A percentile compares a stretch with the other conserved stretches of the same genome.
Evolutionary conservation across 2,888 invertebrate genomes (phyloP).

Genomic region (Oxycera nigricornis): DNA sequence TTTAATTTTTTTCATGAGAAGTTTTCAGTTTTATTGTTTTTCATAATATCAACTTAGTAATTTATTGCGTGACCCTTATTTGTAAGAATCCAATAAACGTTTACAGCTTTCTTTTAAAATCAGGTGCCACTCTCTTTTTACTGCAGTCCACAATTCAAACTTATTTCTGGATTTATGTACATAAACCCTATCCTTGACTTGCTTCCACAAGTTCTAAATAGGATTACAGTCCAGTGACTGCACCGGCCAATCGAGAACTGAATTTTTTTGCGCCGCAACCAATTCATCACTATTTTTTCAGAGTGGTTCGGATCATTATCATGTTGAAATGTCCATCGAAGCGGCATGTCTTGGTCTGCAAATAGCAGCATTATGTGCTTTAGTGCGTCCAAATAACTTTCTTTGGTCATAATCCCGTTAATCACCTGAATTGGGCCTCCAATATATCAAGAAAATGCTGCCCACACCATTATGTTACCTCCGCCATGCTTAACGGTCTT

Average conservation of each 20-base stretch:
- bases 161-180: not conserved
- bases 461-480: not conserved
- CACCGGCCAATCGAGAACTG: not conserved
- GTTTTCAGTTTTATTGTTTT: not conserved
- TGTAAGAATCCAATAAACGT: not conserved
- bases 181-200: not conserved
- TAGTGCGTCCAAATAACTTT: too few species aligned
- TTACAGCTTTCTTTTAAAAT: too few species aligned
- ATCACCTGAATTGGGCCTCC: conserved; percentile 40
- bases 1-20: not conserved
- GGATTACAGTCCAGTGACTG: not conserved
- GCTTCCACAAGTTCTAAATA: too few species aligned
- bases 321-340: too few species aligned
- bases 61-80: not conserved
- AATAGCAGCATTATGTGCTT: conserved; percentile 37
- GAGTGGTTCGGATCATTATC: too few species aligned
- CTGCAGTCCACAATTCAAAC: not conserved
- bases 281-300: too few species aligned
- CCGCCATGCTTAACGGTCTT: not conserved
- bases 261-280: not conserved
- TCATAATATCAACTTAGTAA: not conserved
- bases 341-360: too few species aligned
- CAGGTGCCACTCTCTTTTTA: not conserved
- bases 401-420: conserved; percentile 26
- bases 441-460: conserved; percentile 36